Percentiles rank a stretch among this genome's conserved stretches.
Conservation (phyloP, 2,797 vertebrate species). For the Danio aesculapii region DNA sequence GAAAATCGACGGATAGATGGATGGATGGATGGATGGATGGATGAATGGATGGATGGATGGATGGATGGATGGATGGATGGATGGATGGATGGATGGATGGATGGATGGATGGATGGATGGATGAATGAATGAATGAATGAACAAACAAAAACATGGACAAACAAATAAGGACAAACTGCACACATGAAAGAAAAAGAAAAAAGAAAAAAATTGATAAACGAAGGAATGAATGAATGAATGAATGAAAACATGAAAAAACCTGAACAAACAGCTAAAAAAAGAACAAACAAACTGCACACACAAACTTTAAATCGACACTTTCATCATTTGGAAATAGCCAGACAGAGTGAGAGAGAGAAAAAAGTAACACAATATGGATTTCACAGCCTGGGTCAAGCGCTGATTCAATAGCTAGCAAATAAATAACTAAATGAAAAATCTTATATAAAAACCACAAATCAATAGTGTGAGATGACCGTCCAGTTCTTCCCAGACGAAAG, state of each 20-base stretch:
- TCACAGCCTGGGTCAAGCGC: neutral
- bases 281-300: neutral
- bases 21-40: no score
- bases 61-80: no score
- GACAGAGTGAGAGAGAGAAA: neutral
- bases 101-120: no score
- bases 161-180: neutral
- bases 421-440: conserved; percentile 49
- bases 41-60: no score
- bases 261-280: neutral
- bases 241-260: neutral
- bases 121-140: no score
- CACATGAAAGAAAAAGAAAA: no score
- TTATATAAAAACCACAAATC: conserved; percentile 51
- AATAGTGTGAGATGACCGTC: conserved; percentile 41
- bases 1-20: no score
- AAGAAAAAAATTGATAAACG: no score
- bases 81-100: no score
- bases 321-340: conserved; percentile 8
- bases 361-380: neutral
- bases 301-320: conserved; percentile 10
- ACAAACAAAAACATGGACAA: neutral
- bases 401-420: conserved; percentile 37
- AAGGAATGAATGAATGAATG: no score
- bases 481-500: conserved; percentile 55